Conservation (phyloP, 2,888 invertebrate genomes). For the Agriopis aurantiaria region DNA sequence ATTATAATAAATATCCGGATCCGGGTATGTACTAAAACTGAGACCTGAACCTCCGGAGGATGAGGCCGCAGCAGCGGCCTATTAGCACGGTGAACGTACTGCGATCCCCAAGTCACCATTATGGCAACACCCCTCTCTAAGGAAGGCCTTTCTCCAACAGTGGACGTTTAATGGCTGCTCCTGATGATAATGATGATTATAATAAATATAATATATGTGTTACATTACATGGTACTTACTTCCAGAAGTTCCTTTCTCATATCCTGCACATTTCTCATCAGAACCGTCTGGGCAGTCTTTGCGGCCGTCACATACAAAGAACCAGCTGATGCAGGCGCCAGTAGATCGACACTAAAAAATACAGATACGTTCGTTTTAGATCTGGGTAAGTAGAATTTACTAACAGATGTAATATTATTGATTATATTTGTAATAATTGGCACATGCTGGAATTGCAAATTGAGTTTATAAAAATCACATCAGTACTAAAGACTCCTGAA, state of each 20-base stretch:
- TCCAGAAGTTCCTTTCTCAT: slow-evolving; percentile 75
- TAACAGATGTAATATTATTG: neutral
- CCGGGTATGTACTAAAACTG: too few relatives aligned
- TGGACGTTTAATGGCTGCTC: too few relatives aligned
- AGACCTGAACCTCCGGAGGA: too few relatives aligned
- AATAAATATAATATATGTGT: neutral
- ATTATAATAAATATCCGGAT: too few relatives aligned
- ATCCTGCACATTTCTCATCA: slow-evolving; percentile 92
- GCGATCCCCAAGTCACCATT: too few relatives aligned
- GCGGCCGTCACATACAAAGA: slow-evolving; percentile 95
- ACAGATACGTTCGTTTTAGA: slow-evolving; percentile 17
- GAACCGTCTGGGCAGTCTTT: slow-evolving; percentile 95
- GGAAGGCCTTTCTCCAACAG: too few relatives aligned
- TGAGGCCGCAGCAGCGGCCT: too few relatives aligned
- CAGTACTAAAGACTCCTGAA: neutral
- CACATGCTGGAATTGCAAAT: too few relatives aligned
- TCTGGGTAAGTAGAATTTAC: neutral
- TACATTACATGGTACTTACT: slow-evolving; percentile 6
- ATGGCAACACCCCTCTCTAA: too few relatives aligned
- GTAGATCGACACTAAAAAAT: slow-evolving; percentile 91
- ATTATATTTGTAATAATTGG: too few relatives aligned
- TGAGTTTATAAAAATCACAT: neutral
- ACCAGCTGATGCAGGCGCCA: slow-evolving; percentile 96
- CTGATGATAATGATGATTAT: neutral
- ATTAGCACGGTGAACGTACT: too few relatives aligned